Conservation (phyloP, 2,113 vertebrate species). For the Crotalus viridis region DNA sequence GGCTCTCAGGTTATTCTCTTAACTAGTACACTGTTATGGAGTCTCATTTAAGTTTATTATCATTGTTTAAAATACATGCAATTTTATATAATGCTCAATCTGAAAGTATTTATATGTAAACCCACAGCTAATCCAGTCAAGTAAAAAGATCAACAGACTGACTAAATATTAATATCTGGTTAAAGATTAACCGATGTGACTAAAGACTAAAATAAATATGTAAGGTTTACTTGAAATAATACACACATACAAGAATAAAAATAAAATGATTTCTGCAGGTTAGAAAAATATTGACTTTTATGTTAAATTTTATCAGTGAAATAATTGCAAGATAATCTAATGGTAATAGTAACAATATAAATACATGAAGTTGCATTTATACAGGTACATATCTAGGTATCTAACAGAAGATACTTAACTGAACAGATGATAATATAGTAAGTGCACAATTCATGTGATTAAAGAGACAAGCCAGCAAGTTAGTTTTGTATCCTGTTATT, state of each 20-base stretch:
- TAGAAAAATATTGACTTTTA: constrained; percentile 81
- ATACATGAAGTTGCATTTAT: constrained; percentile 83
- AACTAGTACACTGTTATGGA: background rate
- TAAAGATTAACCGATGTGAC: constrained; percentile 43
- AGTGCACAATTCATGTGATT: constrained; percentile 83
- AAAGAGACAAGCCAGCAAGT: constrained; percentile 75
- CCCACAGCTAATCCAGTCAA: constrained; percentile 36
- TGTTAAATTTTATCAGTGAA: constrained; percentile 78
- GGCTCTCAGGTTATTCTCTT: background rate
- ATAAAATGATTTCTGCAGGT: constrained; percentile 75
- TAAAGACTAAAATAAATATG: constrained; percentile 55
- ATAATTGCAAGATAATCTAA: constrained; percentile 76
- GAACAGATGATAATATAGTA: constrained; percentile 88
- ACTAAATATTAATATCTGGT: background rate
- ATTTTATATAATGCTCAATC: constrained; percentile 28
- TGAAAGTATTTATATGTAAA: constrained; percentile 32
- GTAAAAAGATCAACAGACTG: constrained; percentile 33
- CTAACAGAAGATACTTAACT: constrained; percentile 81
- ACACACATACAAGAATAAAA: constrained; percentile 50
- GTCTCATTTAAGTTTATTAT: background rate
- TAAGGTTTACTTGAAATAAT: constrained; percentile 63
- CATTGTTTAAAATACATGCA: constrained; percentile 17
- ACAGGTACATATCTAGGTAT: constrained; percentile 85
- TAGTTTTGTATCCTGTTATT: constrained; percentile 70
- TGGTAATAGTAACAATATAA: constrained; percentile 78